A percentile compares a stretch with the other conserved stretches of the same genome.
phyloP scores from a whole-genome alignment of 2,888 invertebrate species.

The Kryphioiulus occultus region DNA sequence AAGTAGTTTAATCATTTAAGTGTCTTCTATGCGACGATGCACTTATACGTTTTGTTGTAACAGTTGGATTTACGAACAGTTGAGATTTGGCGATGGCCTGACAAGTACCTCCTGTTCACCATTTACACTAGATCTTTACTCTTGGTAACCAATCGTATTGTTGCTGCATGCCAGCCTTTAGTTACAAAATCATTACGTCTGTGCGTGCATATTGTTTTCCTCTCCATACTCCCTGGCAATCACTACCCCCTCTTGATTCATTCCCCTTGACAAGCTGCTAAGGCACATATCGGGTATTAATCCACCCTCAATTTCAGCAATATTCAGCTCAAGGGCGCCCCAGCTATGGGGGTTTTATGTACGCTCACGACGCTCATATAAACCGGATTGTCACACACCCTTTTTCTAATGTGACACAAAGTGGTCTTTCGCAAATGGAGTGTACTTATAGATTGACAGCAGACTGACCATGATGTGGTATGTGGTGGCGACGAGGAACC shows the following conservation, averaged over 20 bases:
- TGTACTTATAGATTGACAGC: not conserved
- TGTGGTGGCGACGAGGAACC: not conserved
- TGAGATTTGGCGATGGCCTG: not conserved
- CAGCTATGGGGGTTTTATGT: conserved; percentile 18
- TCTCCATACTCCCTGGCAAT: not conserved
- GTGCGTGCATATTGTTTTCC: conserved; percentile 10
- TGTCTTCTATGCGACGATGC: too few relatives aligned
- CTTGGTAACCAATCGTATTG: not conserved
- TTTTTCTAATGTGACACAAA: conserved; percentile 24
- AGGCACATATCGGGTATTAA: conserved; percentile 9
- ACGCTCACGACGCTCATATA: conserved; percentile 27
- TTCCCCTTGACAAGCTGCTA: conserved; percentile 13
- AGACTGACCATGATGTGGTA: not conserved
- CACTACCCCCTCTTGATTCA: conserved; percentile 34
- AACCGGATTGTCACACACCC: conserved; percentile 26
- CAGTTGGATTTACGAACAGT: not conserved
- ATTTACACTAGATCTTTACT: not conserved
- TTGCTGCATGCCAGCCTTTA: not conserved
- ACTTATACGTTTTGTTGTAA: not conserved
- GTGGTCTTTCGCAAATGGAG: conserved; percentile 24
- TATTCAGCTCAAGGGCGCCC: conserved; percentile 38
- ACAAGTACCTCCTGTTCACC: not conserved
- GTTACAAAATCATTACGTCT: not conserved
- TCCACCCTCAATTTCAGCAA: conserved; percentile 36
- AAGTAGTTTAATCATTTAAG: too few relatives aligned